Conservation (phyloP, 2,797 vertebrate genomes). For the Enteromius fasciolatus region DNA sequence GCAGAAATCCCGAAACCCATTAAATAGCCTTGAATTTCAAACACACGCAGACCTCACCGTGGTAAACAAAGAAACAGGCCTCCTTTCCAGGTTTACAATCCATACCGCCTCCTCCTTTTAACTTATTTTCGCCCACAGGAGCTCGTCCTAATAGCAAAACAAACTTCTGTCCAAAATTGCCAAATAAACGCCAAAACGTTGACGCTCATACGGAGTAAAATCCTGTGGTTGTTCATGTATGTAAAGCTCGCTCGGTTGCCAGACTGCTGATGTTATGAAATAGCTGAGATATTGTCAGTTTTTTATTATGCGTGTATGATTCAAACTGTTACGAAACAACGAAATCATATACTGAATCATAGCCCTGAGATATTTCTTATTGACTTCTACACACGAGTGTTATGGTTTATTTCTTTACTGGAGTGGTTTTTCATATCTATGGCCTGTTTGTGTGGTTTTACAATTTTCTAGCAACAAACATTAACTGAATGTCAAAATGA, state of each 20-base stretch:
- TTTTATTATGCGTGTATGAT: neutral
- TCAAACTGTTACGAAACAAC: neutral
- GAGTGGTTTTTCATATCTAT: neutral
- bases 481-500: neutral
- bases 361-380: neutral
- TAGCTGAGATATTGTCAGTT: neutral
- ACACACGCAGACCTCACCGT: neutral
- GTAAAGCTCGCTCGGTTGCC: neutral
- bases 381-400: neutral
- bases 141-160: neutral
- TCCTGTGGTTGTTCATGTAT: neutral
- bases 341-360: neutral
- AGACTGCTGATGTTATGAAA: neutral
- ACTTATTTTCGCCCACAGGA: neutral
- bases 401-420: neutral
- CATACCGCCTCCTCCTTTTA: neutral
- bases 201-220: neutral
- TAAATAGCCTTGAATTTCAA: neutral
- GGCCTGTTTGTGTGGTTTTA: neutral
- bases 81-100: neutral
- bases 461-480: neutral
- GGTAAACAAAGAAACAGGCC: slow-evolving; percentile 6
- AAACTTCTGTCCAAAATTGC: neutral
- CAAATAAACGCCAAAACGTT: neutral
- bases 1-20: neutral